phyloP scores from a whole-genome alignment of 2,888 invertebrate genomes.

The Drosophila paranaensis region DNA sequence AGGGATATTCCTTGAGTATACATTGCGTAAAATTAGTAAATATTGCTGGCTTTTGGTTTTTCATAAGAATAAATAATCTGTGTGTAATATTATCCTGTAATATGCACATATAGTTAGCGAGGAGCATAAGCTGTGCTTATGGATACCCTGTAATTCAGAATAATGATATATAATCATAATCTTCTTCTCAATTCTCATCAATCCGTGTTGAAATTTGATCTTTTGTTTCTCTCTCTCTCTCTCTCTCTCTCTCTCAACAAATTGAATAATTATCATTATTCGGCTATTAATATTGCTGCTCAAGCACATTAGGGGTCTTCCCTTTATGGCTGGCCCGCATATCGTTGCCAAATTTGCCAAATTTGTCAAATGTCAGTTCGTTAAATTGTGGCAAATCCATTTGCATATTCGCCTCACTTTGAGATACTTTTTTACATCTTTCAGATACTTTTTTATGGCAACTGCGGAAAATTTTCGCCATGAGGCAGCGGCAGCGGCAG shows the following conservation, averaged over 20 bases:
- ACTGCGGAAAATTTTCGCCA: conserved; percentile 38
- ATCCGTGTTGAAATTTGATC: neutral
- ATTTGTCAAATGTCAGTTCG: conserved; percentile 34
- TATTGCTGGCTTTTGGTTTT: neutral
- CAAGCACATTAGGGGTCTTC: conserved; percentile 6
- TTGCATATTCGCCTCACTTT: conserved; percentile 22
- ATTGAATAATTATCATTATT: conserved; percentile 18
- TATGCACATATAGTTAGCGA: neutral
- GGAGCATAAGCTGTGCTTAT: too few relatives aligned
- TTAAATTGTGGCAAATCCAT: conserved; percentile 21
- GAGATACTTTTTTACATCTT: conserved; percentile 4
- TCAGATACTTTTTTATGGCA: conserved; percentile 6
- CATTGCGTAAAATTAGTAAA: too few relatives aligned
- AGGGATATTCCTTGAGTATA: neutral
- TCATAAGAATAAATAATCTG: neutral
- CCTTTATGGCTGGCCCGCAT: conserved; percentile 7
- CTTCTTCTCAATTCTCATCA: neutral
- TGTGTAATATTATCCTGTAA: neutral
- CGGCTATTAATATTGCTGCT: conserved; percentile 23
- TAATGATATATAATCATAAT: too few relatives aligned
- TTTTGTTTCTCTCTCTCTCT: neutral
- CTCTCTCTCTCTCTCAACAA: too few relatives aligned
- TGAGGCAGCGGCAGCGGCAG: conserved; percentile 9
- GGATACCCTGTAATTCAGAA: conserved; percentile 8
- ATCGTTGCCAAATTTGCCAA: conserved; percentile 23